Conservation (phyloP, 2,113 vertebrate species). For the Halcyon malimbica region DNA sequence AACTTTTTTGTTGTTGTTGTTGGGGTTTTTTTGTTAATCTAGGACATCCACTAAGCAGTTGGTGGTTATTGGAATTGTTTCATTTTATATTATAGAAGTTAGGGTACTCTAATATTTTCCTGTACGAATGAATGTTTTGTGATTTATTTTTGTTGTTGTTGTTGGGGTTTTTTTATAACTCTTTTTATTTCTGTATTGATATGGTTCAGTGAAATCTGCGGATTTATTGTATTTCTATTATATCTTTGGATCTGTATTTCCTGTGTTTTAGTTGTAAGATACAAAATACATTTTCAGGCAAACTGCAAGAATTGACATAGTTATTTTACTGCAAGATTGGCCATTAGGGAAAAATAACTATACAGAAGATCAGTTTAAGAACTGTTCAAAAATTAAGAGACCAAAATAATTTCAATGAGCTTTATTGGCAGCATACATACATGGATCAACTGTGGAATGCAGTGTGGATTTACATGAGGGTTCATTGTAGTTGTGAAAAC, state of each 20-base stretch:
- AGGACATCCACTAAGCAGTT: too few relatives aligned
- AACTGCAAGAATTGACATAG: not conserved
- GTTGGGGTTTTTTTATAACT: not conserved
- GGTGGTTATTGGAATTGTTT: not conserved
- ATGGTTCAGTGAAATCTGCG: not conserved
- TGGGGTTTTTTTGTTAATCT: too few relatives aligned
- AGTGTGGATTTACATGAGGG: not conserved
- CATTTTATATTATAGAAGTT: not conserved
- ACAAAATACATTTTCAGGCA: not conserved
- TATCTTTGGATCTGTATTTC: not conserved
- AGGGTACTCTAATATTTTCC: not conserved
- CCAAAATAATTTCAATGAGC: not conserved
- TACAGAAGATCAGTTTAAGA: not conserved
- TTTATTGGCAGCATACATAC: not conserved
- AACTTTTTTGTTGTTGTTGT: too few relatives aligned
- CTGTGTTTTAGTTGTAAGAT: not conserved
- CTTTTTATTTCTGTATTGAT: not conserved
- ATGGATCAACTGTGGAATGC: not conserved
- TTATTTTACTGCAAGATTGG: not conserved
- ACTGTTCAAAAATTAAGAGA: not conserved
- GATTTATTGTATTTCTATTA: not conserved
- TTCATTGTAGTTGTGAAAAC: not conserved
- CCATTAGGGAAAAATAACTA: not conserved
- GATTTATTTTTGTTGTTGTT: too few relatives aligned
- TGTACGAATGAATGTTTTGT: not conserved